Evolutionary conservation across 2,888 invertebrate species (phyloP).

Genomic region (Pardosa pseudoannulata): DNA sequence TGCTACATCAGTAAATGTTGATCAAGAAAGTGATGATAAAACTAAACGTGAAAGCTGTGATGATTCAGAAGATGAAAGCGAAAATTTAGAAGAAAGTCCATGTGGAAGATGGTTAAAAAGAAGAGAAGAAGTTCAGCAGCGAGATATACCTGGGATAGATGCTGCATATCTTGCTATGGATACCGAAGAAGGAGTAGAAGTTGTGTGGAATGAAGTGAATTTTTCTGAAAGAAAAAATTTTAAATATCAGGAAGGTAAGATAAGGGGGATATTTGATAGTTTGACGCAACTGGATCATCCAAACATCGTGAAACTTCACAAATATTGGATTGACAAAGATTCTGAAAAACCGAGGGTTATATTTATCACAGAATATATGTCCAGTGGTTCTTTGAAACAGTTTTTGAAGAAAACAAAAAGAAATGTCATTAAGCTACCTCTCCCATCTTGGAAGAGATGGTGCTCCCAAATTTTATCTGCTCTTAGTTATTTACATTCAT

Average conservation of each 20-base stretch:
- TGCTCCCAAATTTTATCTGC: slow-evolving; percentile 99
- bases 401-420: slow-evolving; percentile 98
- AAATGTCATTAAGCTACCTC: slow-evolving; percentile 92
- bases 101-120: slow-evolving; percentile 99
- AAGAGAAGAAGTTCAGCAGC: slow-evolving; percentile 98
- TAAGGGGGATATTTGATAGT: slow-evolving; percentile 98
- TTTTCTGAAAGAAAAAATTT: slow-evolving; percentile 98
- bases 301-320: slow-evolving; percentile 99
- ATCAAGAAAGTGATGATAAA: slow-evolving; percentile 41
- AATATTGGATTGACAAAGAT: slow-evolving; percentile 99
- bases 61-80: slow-evolving; percentile 97
- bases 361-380: slow-evolving; percentile 99
- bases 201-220: slow-evolving; percentile 96
- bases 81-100: slow-evolving; percentile 99
- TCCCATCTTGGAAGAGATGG: slow-evolving; percentile 97
- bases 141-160: slow-evolving; percentile 99
- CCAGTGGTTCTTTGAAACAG: slow-evolving; percentile 98
- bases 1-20: slow-evolving; percentile 22
- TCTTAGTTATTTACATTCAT: slow-evolving; percentile 98
- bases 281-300: slow-evolving; percentile 98
- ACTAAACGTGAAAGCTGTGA: slow-evolving; percentile 85
- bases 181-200: slow-evolving; percentile 99
- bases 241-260: slow-evolving; percentile 97
- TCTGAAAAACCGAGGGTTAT: slow-evolving; percentile 98
- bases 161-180: slow-evolving; percentile 99